Base-by-base conservation (phyloP, 2,888 invertebrate genomes). In the Epinotia ramella region DNA sequence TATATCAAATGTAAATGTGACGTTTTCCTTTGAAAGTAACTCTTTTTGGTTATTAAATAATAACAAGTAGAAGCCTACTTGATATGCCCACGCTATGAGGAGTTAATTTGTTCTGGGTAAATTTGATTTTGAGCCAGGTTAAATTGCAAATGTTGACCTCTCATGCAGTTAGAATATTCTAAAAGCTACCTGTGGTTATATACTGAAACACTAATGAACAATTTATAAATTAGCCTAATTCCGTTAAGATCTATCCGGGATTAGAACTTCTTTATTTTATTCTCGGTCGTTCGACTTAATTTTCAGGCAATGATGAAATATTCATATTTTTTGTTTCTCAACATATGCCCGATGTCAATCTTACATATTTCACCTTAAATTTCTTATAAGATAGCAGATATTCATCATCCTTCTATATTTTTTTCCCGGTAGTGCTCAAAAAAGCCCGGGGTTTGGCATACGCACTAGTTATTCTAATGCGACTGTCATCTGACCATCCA, bases 61-160 rank as follows among this genome's bases (percentile, higher is more conserved):
- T 33, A 33, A 7, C 40, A 40, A 9, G 24, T 2, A 28, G 40
- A 40, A 40, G 9, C 40, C 9, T 7, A 9, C 7, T 40, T 40
- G 40, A 9, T 33, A 33, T 44, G 46, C 13, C 13, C 13, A 13
- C 46, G 57, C 56, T 40, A 40, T 46, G 57, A 16, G 20, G 20
- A 46, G 46, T 28, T 20, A 68, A 12, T 57, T 44, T 68, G 40
- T 13, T 62, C 62, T 59, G 20, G 57, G 0, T n/a, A 40, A 44
- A 59, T 44, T 68, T 68, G 59, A 68, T 40, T 44, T n/a, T 13
- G 13, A 59, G 20, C 13, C 20, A 57, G 68, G 40, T 68, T 68
- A 40, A 18, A 68, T 44, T 20, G 56, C 24, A 13, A 57, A 57
- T 40, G 68, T 57, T 67, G 33, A 18, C 56, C 67, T 67, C 56